phyloP scores from a whole-genome alignment of 2,113 vertebrate genomes.

The Nyctereutes procyonoides region DNA sequence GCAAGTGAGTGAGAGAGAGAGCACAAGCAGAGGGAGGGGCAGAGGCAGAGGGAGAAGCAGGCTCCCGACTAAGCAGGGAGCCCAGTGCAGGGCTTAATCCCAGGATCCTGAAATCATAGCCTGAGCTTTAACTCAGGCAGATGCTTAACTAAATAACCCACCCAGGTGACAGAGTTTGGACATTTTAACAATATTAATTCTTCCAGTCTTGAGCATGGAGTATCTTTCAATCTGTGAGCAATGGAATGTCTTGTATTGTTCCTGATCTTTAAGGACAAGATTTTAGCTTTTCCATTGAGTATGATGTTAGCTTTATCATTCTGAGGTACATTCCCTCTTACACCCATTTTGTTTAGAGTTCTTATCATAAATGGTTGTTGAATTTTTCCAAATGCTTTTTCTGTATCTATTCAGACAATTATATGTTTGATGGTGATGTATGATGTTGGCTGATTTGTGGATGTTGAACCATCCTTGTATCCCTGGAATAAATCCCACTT shows the following conservation, averaged over 20 bases:
- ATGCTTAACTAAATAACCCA: neutral
- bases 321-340: neutral
- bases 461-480: neutral
- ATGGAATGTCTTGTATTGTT: neutral
- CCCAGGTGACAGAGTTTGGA: neutral
- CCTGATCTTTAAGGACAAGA: neutral
- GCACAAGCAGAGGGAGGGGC: neutral
- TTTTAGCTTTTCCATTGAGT: neutral
- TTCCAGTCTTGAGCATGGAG: neutral
- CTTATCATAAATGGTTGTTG: neutral
- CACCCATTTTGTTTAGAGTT: neutral
- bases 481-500: neutral
- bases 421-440: neutral
- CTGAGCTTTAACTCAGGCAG: neutral
- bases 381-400: neutral
- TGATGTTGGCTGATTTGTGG: neutral
- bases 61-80: neutral
- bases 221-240: neutral
- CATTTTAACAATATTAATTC: neutral
- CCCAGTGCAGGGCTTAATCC: neutral
- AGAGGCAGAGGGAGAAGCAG: neutral
- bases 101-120: neutral
- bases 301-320: neutral
- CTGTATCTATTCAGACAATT: neutral
- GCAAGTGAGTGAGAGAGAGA: neutral